These are phyloP conservation scores for Troides oblongomaculatus DNA, from an alignment of 2,888 invertebrate species.

Conservation along the genomic window DNA sequence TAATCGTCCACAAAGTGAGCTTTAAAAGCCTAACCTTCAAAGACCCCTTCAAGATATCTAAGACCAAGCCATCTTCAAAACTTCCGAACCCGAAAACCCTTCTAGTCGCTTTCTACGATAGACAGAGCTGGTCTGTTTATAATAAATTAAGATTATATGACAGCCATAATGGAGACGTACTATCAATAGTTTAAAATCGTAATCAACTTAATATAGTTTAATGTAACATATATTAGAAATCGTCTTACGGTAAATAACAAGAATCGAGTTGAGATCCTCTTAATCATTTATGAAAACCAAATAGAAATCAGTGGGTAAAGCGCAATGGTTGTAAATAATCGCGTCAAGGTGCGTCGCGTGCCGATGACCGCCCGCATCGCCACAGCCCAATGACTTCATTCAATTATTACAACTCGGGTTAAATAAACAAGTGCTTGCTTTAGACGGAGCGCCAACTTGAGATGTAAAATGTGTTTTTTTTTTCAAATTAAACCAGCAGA, in stretches of 20 bases:
- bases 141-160: no score
- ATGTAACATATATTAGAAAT: not conserved
- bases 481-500: not conserved
- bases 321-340: conserved; percentile 8
- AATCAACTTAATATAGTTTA: no score
- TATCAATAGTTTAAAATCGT: no score
- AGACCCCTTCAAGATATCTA: no score
- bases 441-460: not conserved
- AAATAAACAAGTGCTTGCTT: not conserved
- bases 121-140: no score
- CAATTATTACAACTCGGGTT: conserved; percentile 8
- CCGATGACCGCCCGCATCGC: conserved; percentile 1
- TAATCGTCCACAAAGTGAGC: no score
- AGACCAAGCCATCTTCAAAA: no score
- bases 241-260: not conserved
- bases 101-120: no score
- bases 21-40: no score
- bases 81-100: no score
- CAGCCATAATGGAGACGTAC: no score
- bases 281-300: conserved; percentile 12
- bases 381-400: conserved; percentile 5
- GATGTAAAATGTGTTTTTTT: not conserved
- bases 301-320: conserved; percentile 8
- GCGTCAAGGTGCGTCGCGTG: conserved; percentile 5
- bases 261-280: not conserved